Evolutionary conservation across 2,888 invertebrate species (phyloP).

Genomic region (Lasioglossum figueresi): DNA sequence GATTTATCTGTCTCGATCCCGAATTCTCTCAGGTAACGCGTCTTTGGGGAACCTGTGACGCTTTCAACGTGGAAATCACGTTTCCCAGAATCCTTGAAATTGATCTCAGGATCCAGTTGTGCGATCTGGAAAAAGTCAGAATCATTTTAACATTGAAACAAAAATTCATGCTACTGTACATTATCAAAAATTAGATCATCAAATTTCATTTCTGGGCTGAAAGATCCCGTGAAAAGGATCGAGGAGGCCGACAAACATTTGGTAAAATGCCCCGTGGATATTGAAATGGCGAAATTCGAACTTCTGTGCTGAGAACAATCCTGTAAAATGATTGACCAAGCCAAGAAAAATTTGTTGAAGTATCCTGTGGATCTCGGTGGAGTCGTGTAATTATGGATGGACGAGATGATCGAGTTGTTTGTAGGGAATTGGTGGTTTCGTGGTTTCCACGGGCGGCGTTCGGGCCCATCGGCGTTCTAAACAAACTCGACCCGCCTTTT

Average conservation of each 20-base stretch:
- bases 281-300: neutral
- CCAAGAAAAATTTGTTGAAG: neutral
- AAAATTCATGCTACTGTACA: neutral
- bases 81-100: neutral
- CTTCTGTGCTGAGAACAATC: neutral
- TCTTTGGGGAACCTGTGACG: constrained; percentile 27
- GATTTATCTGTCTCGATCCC: constrained; percentile 50
- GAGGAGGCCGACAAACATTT: neutral
- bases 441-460: constrained; percentile 8
- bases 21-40: constrained; percentile 70
- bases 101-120: neutral
- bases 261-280: neutral
- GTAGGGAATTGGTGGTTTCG: neutral
- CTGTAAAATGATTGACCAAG: neutral
- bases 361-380: neutral
- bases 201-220: no score
- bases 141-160: neutral
- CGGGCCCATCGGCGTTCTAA: constrained; percentile 39
- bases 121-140: neutral
- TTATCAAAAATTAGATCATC: neutral
- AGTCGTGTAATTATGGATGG: neutral
- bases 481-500: constrained; percentile 45
- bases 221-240: neutral
- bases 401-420: neutral
- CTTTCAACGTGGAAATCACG: constrained; percentile 16